These are phyloP conservation scores for Galerucella calmariensis DNA, from an alignment of 2,888 invertebrate genomes.

Conservation along the genomic window DNA sequence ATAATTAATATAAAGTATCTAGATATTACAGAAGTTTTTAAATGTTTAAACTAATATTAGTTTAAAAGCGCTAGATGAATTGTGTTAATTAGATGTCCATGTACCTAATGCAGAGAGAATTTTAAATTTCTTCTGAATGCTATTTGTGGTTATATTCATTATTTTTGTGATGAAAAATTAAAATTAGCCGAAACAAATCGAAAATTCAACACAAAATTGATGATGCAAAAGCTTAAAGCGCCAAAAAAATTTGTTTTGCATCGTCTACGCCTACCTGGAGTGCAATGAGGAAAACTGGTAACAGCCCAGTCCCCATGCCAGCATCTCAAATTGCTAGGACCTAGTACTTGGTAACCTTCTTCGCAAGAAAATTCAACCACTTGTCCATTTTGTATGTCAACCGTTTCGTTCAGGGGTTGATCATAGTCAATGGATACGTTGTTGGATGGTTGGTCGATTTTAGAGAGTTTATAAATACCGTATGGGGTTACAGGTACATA, in stretches of 20 bases:
- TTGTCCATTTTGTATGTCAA: constrained; percentile 75
- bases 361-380: constrained; percentile 81
- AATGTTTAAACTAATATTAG: too few species aligned
- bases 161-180: too few species aligned
- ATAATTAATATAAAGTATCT: not conserved
- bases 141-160: too few species aligned
- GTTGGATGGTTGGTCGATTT: constrained; percentile 56
- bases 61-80: too few species aligned
- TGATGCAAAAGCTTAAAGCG: not conserved
- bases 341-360: constrained; percentile 77
- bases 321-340: constrained; percentile 79
- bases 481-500: constrained; percentile 76
- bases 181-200: too few species aligned
- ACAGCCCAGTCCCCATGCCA: constrained; percentile 87
- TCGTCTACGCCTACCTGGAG: constrained; percentile 69
- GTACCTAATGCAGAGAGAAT: too few species aligned
- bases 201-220: too few species aligned
- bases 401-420: constrained; percentile 69
- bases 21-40: too few species aligned
- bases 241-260: not conserved
- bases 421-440: constrained; percentile 64
- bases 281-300: constrained; percentile 80
- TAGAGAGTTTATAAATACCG: constrained; percentile 73
- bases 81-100: too few species aligned
- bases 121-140: too few species aligned